A percentile compares a stretch with the other conserved stretches of the same genome.
phyloP scores from a whole-genome alignment of 2,113 vertebrate species.

The Phalacrocorax aristotelis region DNA sequence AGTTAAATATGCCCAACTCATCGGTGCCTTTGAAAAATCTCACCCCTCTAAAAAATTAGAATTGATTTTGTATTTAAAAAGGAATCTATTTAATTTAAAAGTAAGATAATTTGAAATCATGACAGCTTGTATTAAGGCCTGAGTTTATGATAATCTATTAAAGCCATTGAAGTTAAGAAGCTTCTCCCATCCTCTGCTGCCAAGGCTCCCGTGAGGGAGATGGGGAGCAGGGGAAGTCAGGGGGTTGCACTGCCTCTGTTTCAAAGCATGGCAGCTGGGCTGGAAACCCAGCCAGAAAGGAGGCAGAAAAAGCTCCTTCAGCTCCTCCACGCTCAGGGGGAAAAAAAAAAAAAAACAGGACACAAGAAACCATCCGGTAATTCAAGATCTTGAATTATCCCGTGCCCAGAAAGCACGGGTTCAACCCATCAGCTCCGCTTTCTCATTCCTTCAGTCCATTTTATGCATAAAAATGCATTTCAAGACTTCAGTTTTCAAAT shows the following conservation, averaged over 20 bases:
- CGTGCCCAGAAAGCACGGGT: not conserved
- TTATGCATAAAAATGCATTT: not conserved
- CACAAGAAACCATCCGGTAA: rapidly evolving
- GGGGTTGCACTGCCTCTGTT: not conserved
- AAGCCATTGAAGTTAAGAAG: conserved; percentile 51
- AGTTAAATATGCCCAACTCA: conserved; percentile 44
- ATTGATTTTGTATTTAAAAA: conserved; percentile 72
- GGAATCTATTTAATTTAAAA: conserved; percentile 67
- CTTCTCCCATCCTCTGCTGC: not conserved
- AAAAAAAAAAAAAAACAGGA: not conserved
- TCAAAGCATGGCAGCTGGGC: not conserved
- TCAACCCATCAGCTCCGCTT: rapidly evolving
- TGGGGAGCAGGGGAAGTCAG: rapidly evolving
- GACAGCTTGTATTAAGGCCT: conserved; percentile 51
- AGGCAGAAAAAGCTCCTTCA: not conserved
- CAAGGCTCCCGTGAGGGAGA: not conserved
- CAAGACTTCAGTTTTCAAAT: not conserved
- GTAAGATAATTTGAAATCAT: conserved; percentile 62
- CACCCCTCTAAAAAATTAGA: conserved; percentile 61
- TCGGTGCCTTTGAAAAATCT: conserved; percentile 55
- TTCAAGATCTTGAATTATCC: not conserved
- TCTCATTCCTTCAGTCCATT: not conserved
- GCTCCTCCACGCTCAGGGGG: not conserved
- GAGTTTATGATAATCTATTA: conserved; percentile 63
- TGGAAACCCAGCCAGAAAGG: not conserved